Evolutionary conservation across 2,113 vertebrate genomes (phyloP).

Genomic region (Ascaphus truei): DNA sequence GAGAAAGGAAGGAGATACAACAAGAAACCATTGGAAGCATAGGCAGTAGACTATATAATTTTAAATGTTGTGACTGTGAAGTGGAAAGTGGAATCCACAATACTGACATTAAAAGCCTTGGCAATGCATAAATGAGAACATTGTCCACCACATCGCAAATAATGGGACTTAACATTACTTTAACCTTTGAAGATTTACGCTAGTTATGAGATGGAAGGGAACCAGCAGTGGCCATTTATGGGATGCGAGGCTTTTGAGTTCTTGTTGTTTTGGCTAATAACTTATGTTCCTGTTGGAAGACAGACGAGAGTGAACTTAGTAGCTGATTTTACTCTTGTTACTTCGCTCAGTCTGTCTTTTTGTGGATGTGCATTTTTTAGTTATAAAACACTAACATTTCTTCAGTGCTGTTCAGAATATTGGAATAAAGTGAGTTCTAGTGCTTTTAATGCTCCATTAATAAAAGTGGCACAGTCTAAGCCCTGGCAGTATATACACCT

Average conservation of each 20-base stretch:
- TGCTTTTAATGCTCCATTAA: no score
- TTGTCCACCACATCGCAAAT: background rate
- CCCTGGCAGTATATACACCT: no score
- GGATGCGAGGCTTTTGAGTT: background rate
- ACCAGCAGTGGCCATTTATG: background rate
- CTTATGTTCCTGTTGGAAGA: background rate
- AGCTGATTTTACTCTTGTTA: no score
- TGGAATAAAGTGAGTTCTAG: no score
- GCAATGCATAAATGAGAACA: background rate
- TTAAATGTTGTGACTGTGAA: background rate
- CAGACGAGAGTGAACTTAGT: background rate
- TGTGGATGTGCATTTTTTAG: no score
- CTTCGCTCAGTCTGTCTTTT: no score
- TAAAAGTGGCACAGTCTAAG: no score
- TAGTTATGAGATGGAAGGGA: background rate
- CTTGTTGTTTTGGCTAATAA: background rate
- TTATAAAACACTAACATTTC: no score
- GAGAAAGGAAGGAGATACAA: background rate
- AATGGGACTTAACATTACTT: background rate
- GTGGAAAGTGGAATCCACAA: background rate
- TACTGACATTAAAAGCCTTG: background rate
- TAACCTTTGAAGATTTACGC: background rate
- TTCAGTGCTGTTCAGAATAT: no score
- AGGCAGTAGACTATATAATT: background rate
- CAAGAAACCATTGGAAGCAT: background rate